Evolutionary conservation across 2,113 vertebrate genomes (phyloP).

Genomic region (Catharus minimus): DNA sequence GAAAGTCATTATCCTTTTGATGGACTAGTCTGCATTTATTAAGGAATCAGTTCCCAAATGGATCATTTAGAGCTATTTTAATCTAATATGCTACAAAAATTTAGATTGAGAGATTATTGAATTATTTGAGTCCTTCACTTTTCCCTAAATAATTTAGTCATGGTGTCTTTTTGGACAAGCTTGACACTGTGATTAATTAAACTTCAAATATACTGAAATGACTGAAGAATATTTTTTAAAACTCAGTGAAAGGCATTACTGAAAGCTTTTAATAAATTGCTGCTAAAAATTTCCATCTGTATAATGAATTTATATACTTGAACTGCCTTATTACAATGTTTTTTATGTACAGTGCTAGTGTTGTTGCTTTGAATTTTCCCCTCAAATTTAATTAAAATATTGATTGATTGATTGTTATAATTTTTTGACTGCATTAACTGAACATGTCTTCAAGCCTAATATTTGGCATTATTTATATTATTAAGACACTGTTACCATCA

Average conservation of each 20-base stretch:
- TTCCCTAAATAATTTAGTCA: background rate
- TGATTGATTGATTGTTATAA: background rate
- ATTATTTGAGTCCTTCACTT: conserved; percentile 1
- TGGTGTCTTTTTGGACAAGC: conserved; percentile 14
- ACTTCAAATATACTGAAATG: conserved; percentile 22
- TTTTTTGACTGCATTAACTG: background rate
- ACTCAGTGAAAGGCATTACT: background rate
- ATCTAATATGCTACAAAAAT: background rate
- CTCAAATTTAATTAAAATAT: conserved; percentile 47
- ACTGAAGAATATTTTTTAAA: conserved; percentile 35
- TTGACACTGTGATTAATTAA: conserved; percentile 61
- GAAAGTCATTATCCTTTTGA: background rate
- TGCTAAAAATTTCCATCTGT: conserved; percentile 32
- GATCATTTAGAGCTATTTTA: background rate
- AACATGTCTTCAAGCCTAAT: background rate
- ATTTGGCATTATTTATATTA: background rate
- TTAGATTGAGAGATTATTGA: background rate
- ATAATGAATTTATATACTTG: conserved; percentile 16
- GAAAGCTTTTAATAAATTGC: conserved; percentile 49
- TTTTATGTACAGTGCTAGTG: background rate
- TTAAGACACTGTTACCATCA: background rate
- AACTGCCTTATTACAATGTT: conserved; percentile 28
- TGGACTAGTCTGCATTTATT: conserved; percentile 10
- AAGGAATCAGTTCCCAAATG: background rate
- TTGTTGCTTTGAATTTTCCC: conserved; percentile 23